Base-by-base conservation (phyloP, 2,888 invertebrate genomes). In the Chrysotoxum bicinctum region DNA sequence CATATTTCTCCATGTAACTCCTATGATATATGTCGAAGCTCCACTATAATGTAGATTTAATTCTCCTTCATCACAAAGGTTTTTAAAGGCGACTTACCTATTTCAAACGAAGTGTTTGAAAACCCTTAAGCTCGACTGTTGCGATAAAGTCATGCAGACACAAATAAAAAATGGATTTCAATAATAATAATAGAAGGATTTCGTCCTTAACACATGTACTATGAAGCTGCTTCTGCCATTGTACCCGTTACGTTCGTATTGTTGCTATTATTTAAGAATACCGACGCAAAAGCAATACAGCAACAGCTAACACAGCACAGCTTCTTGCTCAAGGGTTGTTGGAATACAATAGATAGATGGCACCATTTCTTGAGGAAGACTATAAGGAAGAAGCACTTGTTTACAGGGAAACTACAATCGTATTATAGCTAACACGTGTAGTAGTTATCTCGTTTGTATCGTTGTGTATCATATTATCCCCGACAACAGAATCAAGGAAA, bases 171-270 rank as follows among this genome's bases (percentile, higher is more conserved):
- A 81, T 56, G 80, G 69, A 81, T 85, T 85, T 85, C 85, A 85
- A 85, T 85, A 85, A 85, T 85, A 80, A 85, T 85, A 85, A 85
- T 85, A 81, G 69, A 76, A 68, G 81, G 81, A 85, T 85, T 85
- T 81, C 73, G 26, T 85, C 70, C 81, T 76, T 81, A 81, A 81
- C 81, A 85, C 85, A 85, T 85, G 81, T 85, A 85, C 85, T 77
- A 64, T 54, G n/a, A n/a, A n/a, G 56, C 85, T 73, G 73, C 73
- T 77, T 73, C 68, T 69, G 52, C 43, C 81, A 62, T 81, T 75
- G 85, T 84, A 23, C 50, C 14, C 50, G 12, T 21, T 75, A 64
- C 70, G 45, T 69, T 83, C 35, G 35, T 69, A 76, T 85, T 76
- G 76, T 69, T 85, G 81, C 76, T 69, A 77, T 85, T 85, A 81